Evolutionary conservation across 2,113 vertebrate species (phyloP).

Genomic region (Monopterus albus): DNA sequence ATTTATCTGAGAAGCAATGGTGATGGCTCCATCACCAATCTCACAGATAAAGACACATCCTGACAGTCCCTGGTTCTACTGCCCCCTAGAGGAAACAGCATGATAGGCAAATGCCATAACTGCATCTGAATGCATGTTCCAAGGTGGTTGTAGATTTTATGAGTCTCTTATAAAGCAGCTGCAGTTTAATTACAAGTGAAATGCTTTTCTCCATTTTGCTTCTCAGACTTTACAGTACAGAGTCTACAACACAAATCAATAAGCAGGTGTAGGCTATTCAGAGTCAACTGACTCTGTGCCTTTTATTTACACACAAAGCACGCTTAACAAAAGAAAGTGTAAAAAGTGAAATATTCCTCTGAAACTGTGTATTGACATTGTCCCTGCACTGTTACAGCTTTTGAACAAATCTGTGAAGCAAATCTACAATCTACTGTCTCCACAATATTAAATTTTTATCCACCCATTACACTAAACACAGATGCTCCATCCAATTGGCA

Average conservation of each 20-base stretch:
- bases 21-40: conserved; percentile 35
- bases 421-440: conserved; percentile 60
- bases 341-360: background rate
- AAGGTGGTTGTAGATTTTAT: conserved; percentile 43
- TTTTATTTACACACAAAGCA: conserved; percentile 43
- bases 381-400: conserved; percentile 15
- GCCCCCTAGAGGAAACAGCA: conserved; percentile 67
- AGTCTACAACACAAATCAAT: conserved; percentile 53
- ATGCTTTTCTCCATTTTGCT: conserved; percentile 26
- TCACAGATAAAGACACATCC: conserved; percentile 32
- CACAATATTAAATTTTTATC: conserved; percentile 63
- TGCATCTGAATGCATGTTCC: conserved; percentile 33
- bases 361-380: conserved; percentile 5
- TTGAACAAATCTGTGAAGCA: conserved; percentile 30
- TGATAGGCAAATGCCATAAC: conserved; percentile 38
- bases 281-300: conserved; percentile 32
- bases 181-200: conserved; percentile 46
- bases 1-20: conserved; percentile 59
- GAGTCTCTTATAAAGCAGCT: conserved; percentile 34
- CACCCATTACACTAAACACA: conserved; percentile 63
- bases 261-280: conserved; percentile 21
- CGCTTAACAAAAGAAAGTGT: background rate
- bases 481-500: conserved; percentile 70
- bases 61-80: conserved; percentile 57
- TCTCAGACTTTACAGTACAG: conserved; percentile 37